Evolutionary conservation across 2,888 invertebrate genomes (phyloP).

Genomic region (Bursaphelenchus okinawaensis): DNA sequence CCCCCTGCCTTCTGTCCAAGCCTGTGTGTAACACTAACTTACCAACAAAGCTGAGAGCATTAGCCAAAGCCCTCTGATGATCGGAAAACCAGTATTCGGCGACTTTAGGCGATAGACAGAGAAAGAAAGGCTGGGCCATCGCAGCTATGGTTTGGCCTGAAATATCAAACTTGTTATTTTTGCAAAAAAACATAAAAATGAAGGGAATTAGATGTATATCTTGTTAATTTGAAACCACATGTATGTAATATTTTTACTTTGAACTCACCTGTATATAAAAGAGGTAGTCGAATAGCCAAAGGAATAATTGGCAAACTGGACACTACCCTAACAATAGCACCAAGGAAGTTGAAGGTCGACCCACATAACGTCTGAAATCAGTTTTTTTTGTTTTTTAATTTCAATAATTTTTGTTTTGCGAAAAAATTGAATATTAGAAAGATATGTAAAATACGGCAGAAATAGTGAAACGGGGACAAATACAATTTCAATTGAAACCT

Average conservation of each 20-base stretch:
- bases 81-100: slow-evolving; percentile 55
- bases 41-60: slow-evolving; percentile 52
- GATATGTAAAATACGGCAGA: too few relatives aligned
- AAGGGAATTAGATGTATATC: too few relatives aligned
- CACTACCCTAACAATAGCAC: slow-evolving; percentile 29
- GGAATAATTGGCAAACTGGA: slow-evolving; percentile 33
- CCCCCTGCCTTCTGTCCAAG: too few relatives aligned
- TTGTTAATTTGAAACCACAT: not conserved
- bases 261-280: slow-evolving; percentile 29
- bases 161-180: too few relatives aligned
- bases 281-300: slow-evolving; percentile 11
- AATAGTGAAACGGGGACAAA: too few relatives aligned
- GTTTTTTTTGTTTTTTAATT: too few relatives aligned
- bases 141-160: slow-evolving; percentile 45
- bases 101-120: slow-evolving; percentile 48
- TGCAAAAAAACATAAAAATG: too few relatives aligned
- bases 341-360: slow-evolving; percentile 29
- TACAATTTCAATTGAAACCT: too few relatives aligned
- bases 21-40: too few relatives aligned
- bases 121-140: slow-evolving; percentile 49
- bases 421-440: too few relatives aligned
- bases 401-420: too few relatives aligned
- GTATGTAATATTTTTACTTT: not conserved
- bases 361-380: slow-evolving; percentile 19
- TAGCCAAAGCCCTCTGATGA: slow-evolving; percentile 52